Percentiles rank a stretch among this genome's conserved stretches.
Evolutionary conservation across 2,888 invertebrate genomes (phyloP).

Genomic region (Xylota sylvarum): DNA sequence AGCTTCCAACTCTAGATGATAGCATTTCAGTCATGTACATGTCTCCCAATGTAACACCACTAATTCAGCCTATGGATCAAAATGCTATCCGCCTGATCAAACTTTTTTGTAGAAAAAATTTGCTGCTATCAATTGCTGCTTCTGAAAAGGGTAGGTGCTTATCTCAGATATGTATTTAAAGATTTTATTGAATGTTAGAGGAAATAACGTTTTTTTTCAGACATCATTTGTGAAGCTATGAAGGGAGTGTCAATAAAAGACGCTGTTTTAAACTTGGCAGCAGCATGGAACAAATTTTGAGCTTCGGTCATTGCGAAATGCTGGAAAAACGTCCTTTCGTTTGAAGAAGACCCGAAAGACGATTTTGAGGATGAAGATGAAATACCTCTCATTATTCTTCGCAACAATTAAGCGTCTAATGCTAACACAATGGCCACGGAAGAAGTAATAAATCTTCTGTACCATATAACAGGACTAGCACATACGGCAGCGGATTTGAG

Average conservation of each 20-base stretch:
- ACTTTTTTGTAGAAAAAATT: background rate
- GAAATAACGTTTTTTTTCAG: background rate
- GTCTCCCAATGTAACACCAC: too few relatives aligned
- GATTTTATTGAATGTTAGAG: too few relatives aligned
- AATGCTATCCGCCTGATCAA: background rate
- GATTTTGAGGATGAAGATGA: constrained; percentile 24
- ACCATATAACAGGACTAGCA: constrained; percentile 28
- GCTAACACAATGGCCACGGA: constrained; percentile 12
- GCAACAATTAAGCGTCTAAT: constrained; percentile 6
- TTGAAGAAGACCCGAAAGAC: background rate
- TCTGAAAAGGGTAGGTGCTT: background rate
- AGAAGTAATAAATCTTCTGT: constrained; percentile 32
- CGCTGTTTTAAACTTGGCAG: constrained; percentile 10
- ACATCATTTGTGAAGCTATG: constrained; percentile 9
- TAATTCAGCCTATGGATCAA: background rate
- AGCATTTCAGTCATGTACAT: constrained; percentile 3
- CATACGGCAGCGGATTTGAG: constrained; percentile 7
- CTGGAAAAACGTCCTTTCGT: background rate
- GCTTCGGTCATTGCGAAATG: background rate
- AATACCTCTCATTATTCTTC: constrained; percentile 33
- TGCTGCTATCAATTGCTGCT: background rate
- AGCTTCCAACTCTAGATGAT: constrained; percentile 21
- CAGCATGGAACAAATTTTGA: constrained; percentile 1
- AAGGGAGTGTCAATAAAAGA: constrained; percentile 4
- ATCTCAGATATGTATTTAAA: too few relatives aligned